Evolutionary conservation across 2,797 vertebrate species (phyloP), one percentile per base, ranked within the genome.

Genomic region (Scarus forsteni): DNA sequence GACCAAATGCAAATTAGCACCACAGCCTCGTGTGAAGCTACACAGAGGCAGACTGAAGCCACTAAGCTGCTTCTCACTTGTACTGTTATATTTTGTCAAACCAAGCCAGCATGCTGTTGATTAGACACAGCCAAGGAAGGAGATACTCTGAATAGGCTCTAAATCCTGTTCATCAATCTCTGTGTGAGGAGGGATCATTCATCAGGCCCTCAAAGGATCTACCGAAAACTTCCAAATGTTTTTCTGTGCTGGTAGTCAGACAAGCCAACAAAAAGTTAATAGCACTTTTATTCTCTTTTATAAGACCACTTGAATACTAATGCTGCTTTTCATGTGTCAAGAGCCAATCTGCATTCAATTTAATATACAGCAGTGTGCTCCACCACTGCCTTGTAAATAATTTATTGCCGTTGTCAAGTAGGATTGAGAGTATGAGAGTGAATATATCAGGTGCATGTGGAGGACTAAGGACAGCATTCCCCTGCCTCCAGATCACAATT

Each of bases 1-100:
- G 72, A 86, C 80, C 87, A 84, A 85, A 84, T 61, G 73, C 79
- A 85, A 84, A 86, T 88, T 77, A 82, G 63, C 74, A 76, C 69
- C 38, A 19, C 50, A 63, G 66, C 70, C 65, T 77, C 75, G 61
- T 68, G 46, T 69, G 55, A 83, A 61, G 46, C 72, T 66, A 39
- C 40, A 77, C 35, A 73, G 40, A 53, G 62, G 65, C 64, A 56
- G 62, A 55, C 49, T 53, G 42, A 53, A 52, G 67, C 66, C 70
- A 67, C 64, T 45, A 12, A 49, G 70, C 27, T 61, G 38, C n/a
- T 79, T 83, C 77, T 83, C 70, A 69, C 71, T 90, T 83, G 38
- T 62, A 65, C 60, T 72, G 16, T 70, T 60, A 38, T 81, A 63
- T 63, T 83, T 80, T 66, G 10, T 45, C 38, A 75, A 90, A 85